These are phyloP conservation scores for Papio anubis DNA, from an alignment of 2,113 vertebrate genomes.

Conservation along the genomic window DNA sequence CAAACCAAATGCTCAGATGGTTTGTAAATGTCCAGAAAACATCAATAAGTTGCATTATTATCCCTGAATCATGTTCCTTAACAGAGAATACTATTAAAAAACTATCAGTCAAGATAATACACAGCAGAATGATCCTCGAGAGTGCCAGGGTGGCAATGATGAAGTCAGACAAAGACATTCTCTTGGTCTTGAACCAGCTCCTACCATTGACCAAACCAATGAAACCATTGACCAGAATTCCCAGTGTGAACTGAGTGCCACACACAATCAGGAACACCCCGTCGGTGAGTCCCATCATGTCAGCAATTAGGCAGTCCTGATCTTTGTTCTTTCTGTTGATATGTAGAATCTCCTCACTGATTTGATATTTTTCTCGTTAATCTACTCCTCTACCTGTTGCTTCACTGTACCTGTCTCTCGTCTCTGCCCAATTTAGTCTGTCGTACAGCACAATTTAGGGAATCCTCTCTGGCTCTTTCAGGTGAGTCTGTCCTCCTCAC, in stretches of 20 bases:
- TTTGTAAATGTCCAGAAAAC: conserved; percentile 58
- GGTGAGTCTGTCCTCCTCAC: conserved; percentile 19
- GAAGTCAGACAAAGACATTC: conserved; percentile 61
- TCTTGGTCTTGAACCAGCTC: conserved; percentile 66
- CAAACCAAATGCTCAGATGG: conserved; percentile 58
- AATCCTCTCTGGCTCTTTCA: background rate
- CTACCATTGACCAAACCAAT: conserved; percentile 34
- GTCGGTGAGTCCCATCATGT: background rate
- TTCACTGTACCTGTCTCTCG: background rate
- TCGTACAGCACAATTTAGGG: background rate
- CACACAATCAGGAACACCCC: background rate
- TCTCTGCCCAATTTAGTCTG: background rate
- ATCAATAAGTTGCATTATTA: background rate
- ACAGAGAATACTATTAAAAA: background rate
- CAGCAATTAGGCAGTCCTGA: background rate
- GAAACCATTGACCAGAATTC: conserved; percentile 65
- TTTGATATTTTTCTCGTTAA: background rate
- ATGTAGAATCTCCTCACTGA: background rate
- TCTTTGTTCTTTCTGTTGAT: background rate
- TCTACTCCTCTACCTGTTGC: background rate
- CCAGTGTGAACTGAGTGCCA: conserved; percentile 35
- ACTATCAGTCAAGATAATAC: conserved; percentile 23
- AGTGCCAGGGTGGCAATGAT: conserved; percentile 53
- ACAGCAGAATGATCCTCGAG: conserved; percentile 54
- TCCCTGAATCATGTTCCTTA: background rate